A percentile compares a stretch with the other conserved stretches of the same genome.
Conservation (phyloP, 2,113 vertebrate genomes). For the Labrus mixtus region DNA sequence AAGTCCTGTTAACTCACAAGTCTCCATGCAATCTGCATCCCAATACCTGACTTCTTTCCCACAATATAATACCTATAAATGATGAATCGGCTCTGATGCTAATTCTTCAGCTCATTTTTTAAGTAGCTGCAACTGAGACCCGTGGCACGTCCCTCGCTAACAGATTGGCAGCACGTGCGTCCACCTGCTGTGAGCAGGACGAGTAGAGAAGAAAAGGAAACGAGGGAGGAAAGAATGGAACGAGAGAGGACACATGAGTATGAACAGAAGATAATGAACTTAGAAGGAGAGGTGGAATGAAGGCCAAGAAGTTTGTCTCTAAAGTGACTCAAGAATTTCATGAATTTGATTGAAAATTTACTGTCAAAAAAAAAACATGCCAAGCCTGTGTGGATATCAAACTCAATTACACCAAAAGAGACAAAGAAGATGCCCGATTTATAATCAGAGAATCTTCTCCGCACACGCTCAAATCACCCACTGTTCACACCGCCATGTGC, state of each 20-base stretch:
- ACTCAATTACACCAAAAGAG: constrained; percentile 31
- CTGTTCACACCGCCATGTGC: constrained; percentile 31
- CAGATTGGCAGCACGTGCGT: no score
- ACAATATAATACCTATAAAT: no score
- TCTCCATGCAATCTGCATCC: no score
- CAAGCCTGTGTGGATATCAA: neutral
- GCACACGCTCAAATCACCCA: constrained; percentile 20
- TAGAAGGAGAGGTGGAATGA: neutral
- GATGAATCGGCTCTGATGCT: no score
- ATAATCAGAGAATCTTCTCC: constrained; percentile 15
- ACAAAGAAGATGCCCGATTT: constrained; percentile 23
- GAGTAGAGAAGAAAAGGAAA: neutral
- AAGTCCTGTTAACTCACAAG: no score
- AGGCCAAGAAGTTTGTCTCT: constrained; percentile 2
- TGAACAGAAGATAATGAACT: neutral
- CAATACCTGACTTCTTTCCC: no score
- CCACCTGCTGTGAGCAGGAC: neutral
- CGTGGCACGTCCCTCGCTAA: no score
- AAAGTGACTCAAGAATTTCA: constrained; percentile 1
- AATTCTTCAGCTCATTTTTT: no score
- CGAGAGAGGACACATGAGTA: neutral
- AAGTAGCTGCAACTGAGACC: no score
- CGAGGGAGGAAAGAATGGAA: neutral
- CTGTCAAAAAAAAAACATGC: neutral
- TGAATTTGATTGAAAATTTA: constrained; percentile 6